A percentile compares a stretch with the other conserved stretches of the same genome.
Conservation (phyloP, 1,140 invertebrate genomes). For the Ctenoplectra terminalis region DNA sequence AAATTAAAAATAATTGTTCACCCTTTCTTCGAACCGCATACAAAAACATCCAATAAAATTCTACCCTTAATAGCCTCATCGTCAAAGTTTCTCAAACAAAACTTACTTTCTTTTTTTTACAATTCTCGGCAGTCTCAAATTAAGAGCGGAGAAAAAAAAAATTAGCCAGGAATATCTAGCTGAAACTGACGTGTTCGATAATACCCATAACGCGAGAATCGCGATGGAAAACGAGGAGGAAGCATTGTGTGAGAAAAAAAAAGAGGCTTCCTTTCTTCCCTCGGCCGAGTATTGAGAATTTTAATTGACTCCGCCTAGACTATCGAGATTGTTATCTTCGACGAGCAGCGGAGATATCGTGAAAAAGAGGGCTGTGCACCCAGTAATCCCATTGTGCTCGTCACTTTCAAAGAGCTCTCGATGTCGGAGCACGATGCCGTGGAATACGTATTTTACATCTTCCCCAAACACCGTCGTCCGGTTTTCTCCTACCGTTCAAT, state of each 20-base stretch:
- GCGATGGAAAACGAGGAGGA: neutral
- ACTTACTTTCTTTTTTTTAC: too few relatives aligned
- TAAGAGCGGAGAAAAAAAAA: neutral
- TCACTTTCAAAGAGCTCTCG: slow-evolving; percentile 28
- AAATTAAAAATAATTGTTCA: too few relatives aligned
- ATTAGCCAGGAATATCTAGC: slow-evolving; percentile 12
- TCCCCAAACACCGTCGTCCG: slow-evolving; percentile 30
- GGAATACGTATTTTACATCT: slow-evolving; percentile 51
- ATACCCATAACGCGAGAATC: neutral
- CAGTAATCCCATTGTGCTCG: slow-evolving; percentile 38
- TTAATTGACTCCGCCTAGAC: slow-evolving; percentile 39
- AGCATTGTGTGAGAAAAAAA: neutral
- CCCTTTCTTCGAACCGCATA: too few relatives aligned
- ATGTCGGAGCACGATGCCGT: neutral
- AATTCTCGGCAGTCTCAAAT: too few relatives aligned
- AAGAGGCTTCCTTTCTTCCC: neutral
- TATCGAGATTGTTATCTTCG: slow-evolving; percentile 43
- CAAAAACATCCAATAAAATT: too few relatives aligned
- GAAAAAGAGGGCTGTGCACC: slow-evolving; percentile 9
- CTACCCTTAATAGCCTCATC: too few relatives aligned
- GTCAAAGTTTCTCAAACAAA: too few relatives aligned
- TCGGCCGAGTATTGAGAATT: slow-evolving; percentile 19
- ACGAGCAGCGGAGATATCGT: neutral
- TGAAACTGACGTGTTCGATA: slow-evolving; percentile 15
- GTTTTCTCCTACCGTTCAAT: slow-evolving; percentile 25